phyloP scores from a whole-genome alignment of 2,888 invertebrate genomes.

The Endotricha flammealis region DNA sequence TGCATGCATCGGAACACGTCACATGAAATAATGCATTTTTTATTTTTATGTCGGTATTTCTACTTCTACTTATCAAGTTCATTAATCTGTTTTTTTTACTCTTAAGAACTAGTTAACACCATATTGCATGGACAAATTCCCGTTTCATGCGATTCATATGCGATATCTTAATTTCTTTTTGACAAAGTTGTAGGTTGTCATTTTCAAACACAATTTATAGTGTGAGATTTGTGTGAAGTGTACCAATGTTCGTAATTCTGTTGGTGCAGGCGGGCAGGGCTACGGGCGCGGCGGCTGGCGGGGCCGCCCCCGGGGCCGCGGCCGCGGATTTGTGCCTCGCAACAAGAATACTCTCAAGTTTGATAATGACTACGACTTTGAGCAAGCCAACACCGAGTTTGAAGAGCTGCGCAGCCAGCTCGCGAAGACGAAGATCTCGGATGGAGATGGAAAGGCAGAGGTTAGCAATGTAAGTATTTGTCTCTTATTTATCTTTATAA shows the following conservation, averaged over 20 bases:
- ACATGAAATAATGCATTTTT: no score
- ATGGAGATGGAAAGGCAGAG: conserved; percentile 73
- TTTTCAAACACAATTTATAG: no score
- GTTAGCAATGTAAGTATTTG: conserved; percentile 28
- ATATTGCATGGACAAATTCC: no score
- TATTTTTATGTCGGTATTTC: no score
- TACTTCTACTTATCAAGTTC: no score
- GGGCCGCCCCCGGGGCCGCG: conserved; percentile 61
- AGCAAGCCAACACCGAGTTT: conserved; percentile 98
- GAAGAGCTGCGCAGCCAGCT: conserved; percentile 93
- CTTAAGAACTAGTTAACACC: no score
- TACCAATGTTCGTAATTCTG: conserved; percentile 15
- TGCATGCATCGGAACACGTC: no score
- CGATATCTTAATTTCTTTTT: no score
- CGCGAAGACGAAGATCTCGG: conserved; percentile 88
- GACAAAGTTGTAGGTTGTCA: no score
- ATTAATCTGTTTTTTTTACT: no score
- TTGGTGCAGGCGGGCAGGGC: conserved; percentile 48
- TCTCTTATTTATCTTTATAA: no score
- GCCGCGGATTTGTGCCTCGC: conserved; percentile 64
- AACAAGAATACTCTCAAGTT: conserved; percentile 90
- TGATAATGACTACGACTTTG: conserved; percentile 98
- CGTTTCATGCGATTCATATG: no score
- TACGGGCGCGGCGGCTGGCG: conserved; percentile 74
- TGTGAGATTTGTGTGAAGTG: neutral